Evolutionary conservation across 2,113 vertebrate species (phyloP).

Genomic region (Aspidoscelis tigris): DNA sequence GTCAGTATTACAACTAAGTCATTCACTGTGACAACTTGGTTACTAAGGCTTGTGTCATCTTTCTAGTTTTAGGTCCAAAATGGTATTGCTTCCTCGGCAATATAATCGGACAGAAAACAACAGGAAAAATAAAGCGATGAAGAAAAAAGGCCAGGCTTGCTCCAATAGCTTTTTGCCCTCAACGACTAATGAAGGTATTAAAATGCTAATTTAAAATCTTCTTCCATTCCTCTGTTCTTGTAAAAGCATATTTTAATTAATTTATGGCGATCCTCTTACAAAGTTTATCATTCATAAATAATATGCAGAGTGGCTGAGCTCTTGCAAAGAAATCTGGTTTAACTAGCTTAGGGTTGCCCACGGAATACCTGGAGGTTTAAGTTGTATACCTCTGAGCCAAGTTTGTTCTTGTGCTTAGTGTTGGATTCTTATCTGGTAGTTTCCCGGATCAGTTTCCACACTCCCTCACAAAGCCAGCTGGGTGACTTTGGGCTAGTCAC

Average conservation of each 20-base stretch:
- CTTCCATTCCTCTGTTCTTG: neutral
- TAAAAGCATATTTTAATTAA: neutral
- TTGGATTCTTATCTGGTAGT: too few relatives aligned
- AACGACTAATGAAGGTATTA: neutral
- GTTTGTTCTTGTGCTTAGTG: too few relatives aligned
- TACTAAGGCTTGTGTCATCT: neutral
- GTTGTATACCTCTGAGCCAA: too few relatives aligned
- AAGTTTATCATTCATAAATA: neutral
- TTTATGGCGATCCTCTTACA: neutral
- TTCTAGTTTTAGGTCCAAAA: neutral
- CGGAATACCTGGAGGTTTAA: too few relatives aligned
- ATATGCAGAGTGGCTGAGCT: neutral
- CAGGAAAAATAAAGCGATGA: neutral
- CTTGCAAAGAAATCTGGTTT: neutral
- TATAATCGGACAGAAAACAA: neutral
- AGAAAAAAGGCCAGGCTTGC: neutral
- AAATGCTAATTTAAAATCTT: neutral
- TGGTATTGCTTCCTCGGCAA: neutral
- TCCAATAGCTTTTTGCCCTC: neutral
- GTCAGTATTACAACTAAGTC: neutral
- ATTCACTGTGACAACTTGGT: neutral
- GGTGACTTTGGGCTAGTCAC: too few relatives aligned
- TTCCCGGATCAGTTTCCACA: too few relatives aligned
- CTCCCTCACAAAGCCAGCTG: too few relatives aligned
- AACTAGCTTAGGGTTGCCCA: too few relatives aligned